A percentile compares a stretch with the other conserved stretches of the same genome.
Conservation (phyloP, 1,140 invertebrate genomes). For the Polypedilum vanderplanki region DNA sequence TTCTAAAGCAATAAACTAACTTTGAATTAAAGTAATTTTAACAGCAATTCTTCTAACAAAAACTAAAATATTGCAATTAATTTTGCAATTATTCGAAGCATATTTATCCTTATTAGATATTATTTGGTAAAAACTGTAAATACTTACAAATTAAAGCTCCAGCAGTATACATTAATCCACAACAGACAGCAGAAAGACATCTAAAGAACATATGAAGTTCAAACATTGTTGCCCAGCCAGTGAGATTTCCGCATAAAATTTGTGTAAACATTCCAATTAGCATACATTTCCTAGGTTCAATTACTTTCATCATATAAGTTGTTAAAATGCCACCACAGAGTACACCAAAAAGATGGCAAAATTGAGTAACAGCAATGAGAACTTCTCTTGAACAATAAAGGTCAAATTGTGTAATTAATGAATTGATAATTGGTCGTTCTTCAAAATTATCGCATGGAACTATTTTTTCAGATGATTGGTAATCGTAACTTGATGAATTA, state of each 20-base stretch:
- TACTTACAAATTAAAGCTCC: slow-evolving; percentile 44
- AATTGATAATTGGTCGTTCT: slow-evolving; percentile 39
- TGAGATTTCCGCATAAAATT: slow-evolving; percentile 43
- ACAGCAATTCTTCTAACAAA: too few relatives aligned
- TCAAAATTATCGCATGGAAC: slow-evolving; percentile 42
- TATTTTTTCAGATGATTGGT: slow-evolving; percentile 32
- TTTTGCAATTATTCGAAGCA: too few relatives aligned
- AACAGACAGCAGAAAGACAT: slow-evolving; percentile 44
- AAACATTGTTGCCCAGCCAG: slow-evolving; percentile 42
- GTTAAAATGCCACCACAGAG: slow-evolving; percentile 44
- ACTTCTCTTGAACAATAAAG: slow-evolving; percentile 45
- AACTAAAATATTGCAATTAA: too few relatives aligned
- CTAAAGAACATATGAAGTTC: slow-evolving; percentile 45
- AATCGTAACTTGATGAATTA: slow-evolving; percentile 33
- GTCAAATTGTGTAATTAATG: slow-evolving; percentile 44
- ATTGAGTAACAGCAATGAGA: slow-evolving; percentile 44
- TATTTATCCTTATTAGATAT: too few relatives aligned
- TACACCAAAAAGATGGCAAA: slow-evolving; percentile 46
- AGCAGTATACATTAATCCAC: slow-evolving; percentile 44
- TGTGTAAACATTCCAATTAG: slow-evolving; percentile 44
- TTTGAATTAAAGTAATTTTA: too few relatives aligned
- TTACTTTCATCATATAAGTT: slow-evolving; percentile 40
- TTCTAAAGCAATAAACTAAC: too few relatives aligned
- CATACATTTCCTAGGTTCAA: slow-evolving; percentile 42
- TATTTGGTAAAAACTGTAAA: neutral